Conservation (phyloP, 2,888 invertebrate genomes). For the Minunthozetes semirufus region DNA sequence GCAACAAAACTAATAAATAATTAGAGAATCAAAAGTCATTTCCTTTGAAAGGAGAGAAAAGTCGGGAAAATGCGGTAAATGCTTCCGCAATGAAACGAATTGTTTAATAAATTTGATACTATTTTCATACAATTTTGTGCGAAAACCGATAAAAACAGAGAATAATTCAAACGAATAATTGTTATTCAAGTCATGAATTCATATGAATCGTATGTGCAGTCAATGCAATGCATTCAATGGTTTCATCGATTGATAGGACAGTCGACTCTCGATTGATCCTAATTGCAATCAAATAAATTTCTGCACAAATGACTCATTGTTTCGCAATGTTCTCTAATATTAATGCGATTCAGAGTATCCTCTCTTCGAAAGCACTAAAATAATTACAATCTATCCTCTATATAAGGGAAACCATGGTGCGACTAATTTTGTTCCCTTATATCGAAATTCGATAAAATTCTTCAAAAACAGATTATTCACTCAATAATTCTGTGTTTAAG, state of each 20-base stretch:
- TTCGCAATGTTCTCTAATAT: too few relatives aligned
- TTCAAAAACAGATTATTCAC: too few relatives aligned
- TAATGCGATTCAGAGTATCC: neutral
- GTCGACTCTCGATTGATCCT: neutral
- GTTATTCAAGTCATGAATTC: neutral
- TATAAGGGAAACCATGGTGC: too few relatives aligned
- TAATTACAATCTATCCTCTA: conserved; percentile 1
- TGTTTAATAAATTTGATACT: neutral
- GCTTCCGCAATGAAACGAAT: neutral
- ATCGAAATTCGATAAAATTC: too few relatives aligned
- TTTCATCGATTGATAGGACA: neutral
- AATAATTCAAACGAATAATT: neutral
- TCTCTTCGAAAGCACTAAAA: neutral
- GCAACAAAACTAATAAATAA: neutral
- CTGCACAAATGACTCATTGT: too few relatives aligned
- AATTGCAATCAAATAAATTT: neutral
- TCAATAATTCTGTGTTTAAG: too few relatives aligned
- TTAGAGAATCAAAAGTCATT: conserved; percentile 18
- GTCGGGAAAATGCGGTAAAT: neutral
- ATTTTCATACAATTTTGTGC: neutral
- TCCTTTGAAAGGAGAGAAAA: conserved; percentile 17
- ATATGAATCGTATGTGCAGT: neutral
- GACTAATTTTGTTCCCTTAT: too few relatives aligned
- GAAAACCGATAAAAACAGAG: neutral
- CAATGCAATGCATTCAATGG: too few relatives aligned